These are phyloP conservation scores for Diarsia dahlii DNA, from an alignment of 2,888 invertebrate species.

Conservation along the genomic window DNA sequence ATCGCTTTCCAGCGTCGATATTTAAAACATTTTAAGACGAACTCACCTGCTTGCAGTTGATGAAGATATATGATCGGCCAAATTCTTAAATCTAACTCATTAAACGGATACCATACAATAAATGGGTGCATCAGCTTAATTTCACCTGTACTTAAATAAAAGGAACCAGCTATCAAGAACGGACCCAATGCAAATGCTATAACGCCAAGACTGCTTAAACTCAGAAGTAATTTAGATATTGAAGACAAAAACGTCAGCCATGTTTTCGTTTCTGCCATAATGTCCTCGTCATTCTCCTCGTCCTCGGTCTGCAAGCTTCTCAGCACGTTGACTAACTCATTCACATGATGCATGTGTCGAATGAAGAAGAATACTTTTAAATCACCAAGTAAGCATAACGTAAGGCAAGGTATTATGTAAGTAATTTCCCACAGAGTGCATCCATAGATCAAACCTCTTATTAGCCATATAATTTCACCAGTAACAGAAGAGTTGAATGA, in stretches of 20 bases:
- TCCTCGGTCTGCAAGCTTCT: slow-evolving; percentile 53
- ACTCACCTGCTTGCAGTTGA: slow-evolving; percentile 74
- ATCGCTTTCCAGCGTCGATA: too few relatives aligned
- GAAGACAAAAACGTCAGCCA: slow-evolving; percentile 60
- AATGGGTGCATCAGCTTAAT: slow-evolving; percentile 73
- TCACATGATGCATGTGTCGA: slow-evolving; percentile 63
- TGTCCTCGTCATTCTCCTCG: slow-evolving; percentile 23
- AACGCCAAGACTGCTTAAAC: slow-evolving; percentile 49
- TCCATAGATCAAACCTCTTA: slow-evolving; percentile 52
- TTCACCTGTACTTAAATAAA: slow-evolving; percentile 70
- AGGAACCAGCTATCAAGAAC: slow-evolving; percentile 59
- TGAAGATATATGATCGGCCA: slow-evolving; percentile 73
- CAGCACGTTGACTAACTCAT: slow-evolving; percentile 66
- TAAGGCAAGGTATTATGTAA: slow-evolving; percentile 71
- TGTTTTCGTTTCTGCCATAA: slow-evolving; percentile 47
- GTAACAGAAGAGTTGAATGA: slow-evolving; percentile 55
- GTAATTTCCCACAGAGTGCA: slow-evolving; percentile 69
- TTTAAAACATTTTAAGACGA: background rate
- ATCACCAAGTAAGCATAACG: slow-evolving; percentile 69
- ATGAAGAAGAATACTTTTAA: slow-evolving; percentile 71
- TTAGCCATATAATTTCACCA: slow-evolving; percentile 67
- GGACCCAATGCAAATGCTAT: slow-evolving; percentile 69
- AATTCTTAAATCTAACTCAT: slow-evolving; percentile 66
- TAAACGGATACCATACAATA: slow-evolving; percentile 76
- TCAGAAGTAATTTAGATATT: slow-evolving; percentile 57